Conservation (phyloP, 2,888 invertebrate species). For the Notocelia uddmanniana region DNA sequence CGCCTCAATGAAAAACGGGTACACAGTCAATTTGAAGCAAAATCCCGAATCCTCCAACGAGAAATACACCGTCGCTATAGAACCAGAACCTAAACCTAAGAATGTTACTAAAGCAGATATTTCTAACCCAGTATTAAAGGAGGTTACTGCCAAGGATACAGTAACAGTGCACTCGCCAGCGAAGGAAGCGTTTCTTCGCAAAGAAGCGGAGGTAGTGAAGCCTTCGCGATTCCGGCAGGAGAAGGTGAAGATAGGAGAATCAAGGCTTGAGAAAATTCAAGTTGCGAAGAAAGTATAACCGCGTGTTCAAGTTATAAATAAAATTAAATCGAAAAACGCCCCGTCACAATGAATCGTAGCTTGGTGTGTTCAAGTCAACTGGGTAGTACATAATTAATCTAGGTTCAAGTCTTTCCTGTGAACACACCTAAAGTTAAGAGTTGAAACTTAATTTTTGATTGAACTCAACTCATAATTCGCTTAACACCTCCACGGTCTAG, state of each 20-base stretch:
- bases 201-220: constrained; percentile 4
- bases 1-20: constrained; percentile 51
- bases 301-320: background rate
- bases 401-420: too few relatives aligned
- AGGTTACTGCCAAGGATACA: background rate
- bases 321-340: background rate
- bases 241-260: constrained; percentile 25
- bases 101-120: constrained; percentile 15
- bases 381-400: too few relatives aligned
- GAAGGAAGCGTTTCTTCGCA: constrained; percentile 20
- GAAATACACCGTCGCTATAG: constrained; percentile 32
- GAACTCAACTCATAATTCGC: too few relatives aligned
- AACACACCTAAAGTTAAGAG: too few relatives aligned
- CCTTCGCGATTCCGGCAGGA: constrained; percentile 14
- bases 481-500: too few relatives aligned
- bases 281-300: constrained; percentile 22
- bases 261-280: constrained; percentile 26
- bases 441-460: too few relatives aligned
- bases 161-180: constrained; percentile 20
- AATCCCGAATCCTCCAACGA: constrained; percentile 17
- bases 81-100: constrained; percentile 17
- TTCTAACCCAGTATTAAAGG: constrained; percentile 1
- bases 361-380: too few relatives aligned
- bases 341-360: background rate
- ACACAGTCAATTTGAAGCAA: constrained; percentile 34